These are phyloP conservation scores for Phalloptychus januarius DNA, from an alignment of 2,797 vertebrate species.

Conservation along the genomic window DNA sequence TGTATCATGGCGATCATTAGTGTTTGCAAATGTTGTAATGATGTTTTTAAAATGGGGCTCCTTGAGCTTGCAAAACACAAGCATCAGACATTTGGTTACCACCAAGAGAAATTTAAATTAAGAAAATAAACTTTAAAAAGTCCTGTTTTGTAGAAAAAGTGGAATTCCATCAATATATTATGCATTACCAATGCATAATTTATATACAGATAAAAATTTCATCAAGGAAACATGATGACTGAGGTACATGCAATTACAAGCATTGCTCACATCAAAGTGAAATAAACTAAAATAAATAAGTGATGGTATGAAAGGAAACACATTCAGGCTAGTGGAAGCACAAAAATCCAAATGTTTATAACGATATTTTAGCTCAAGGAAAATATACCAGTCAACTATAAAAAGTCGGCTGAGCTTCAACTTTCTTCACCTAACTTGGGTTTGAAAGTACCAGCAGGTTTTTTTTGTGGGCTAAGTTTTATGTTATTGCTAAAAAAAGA, in stretches of 20 bases:
- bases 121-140: conserved; percentile 47
- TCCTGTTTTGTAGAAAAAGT: conserved; percentile 65
- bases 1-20: conserved; percentile 7
- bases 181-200: conserved; percentile 89
- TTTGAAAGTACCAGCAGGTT: conserved; percentile 31
- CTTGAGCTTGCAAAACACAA: conserved; percentile 20
- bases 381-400: conserved; percentile 42
- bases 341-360: conserved; percentile 55
- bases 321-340: conserved; percentile 66
- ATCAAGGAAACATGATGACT: conserved; percentile 89
- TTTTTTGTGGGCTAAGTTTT: conserved; percentile 25
- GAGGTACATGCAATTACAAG: conserved; percentile 84
- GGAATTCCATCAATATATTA: conserved; percentile 85
- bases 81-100: conserved; percentile 23
- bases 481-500: conserved; percentile 25
- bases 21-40: conserved; percentile 29
- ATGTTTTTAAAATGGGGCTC: conserved; percentile 22
- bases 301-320: conserved; percentile 73
- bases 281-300: conserved; percentile 87
- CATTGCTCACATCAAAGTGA: conserved; percentile 83
- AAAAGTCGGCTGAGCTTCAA: conserved; percentile 25
- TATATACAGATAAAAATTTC: conserved; percentile 88
- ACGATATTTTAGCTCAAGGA: conserved; percentile 64
- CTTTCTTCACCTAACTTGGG: conserved; percentile 13
- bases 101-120: conserved; percentile 26